These are phyloP conservation scores for Hydropsyche tenuis DNA, from an alignment of 1,140 invertebrate species.

Conservation along the genomic window DNA sequence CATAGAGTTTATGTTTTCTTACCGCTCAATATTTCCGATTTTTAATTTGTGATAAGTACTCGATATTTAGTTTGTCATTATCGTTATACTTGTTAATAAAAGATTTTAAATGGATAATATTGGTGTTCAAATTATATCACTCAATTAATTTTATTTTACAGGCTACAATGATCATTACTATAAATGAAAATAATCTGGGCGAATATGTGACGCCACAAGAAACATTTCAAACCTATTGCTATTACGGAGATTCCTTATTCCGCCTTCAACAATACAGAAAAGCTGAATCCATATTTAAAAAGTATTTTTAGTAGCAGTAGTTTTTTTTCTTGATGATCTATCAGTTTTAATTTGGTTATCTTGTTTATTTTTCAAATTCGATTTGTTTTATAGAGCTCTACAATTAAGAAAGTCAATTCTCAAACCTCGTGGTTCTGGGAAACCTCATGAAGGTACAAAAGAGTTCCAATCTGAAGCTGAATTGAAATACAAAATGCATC, in stretches of 20 bases:
- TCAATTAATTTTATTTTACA: constrained; percentile 59
- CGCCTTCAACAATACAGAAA: constrained; percentile 69
- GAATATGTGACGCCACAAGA: constrained; percentile 64
- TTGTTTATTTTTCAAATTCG: background rate
- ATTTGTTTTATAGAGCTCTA: constrained; percentile 61
- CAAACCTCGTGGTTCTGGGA: constrained; percentile 62
- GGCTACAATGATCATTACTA: constrained; percentile 70
- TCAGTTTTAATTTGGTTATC: constrained; percentile 1
- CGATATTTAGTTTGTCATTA: background rate
- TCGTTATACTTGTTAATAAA: background rate
- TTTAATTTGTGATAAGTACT: too few relatives aligned
- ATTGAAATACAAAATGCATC: constrained; percentile 79
- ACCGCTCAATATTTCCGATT: background rate
- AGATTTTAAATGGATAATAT: constrained; percentile 20
- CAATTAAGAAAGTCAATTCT: constrained; percentile 73
- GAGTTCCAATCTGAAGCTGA: constrained; percentile 69
- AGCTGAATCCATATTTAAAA: constrained; percentile 71
- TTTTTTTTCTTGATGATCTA: too few relatives aligned
- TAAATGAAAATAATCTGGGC: constrained; percentile 67
- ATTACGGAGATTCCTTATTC: constrained; percentile 73
- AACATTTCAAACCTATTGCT: constrained; percentile 71
- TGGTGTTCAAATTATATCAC: constrained; percentile 14
- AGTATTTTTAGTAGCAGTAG: too few relatives aligned
- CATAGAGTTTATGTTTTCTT: constrained; percentile 17
- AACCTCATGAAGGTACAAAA: constrained; percentile 43